Evolutionary conservation across 2,113 vertebrate species (phyloP), one percentile per base, ranked within the genome.

Genomic region (Trichomycterus rosablanca): DNA sequence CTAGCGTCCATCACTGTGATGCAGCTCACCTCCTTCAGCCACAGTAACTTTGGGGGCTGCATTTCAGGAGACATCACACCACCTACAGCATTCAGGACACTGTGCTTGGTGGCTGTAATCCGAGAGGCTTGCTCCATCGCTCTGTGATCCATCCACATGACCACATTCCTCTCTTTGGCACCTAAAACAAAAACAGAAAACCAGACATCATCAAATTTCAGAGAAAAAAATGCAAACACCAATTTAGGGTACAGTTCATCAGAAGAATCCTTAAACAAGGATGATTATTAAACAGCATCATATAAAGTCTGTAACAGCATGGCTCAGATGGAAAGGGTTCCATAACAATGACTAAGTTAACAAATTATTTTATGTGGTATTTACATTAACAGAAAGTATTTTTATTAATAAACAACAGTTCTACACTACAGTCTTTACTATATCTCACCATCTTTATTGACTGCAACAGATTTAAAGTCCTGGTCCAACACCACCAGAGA

Each of bases 131-230:
- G 94, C 53, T 78, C 88, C 15, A 67, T 78, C 0, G 93, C 94
- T 9, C 95, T 88, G 73, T 98, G 95, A 72, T 98, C 96, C 91
- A 97, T 91, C 96, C 96, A 98, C 96, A 98, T 93, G 52, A 98
- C 87, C 73, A 95, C 71, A n/a, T 98, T 96, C 74, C 85, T 86
- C 1, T 73, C 71, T 19, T 20, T 51, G 56, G 88, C 77, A 11
- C 90, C 94, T 97, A 59, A 34, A 44, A 8, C 15, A 37, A 1
- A 19, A 63, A 5, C 12, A 15, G 7, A 26, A 9, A 8, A 9
- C 5, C n/a, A n/a, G 7, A 44, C 15, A 9, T 15, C 34, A 9
- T 35, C 2, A 35, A 8, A 35, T 35, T 35, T 35, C 14, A n/a
- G n/a, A n/a, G n/a, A n/a, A n/a, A n/a, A n/a, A n/a, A n/a, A n/a